Percentiles rank a stretch among this genome's conserved stretches.
These are phyloP conservation scores for Ylistrum balloti DNA, from an alignment of 1,140 invertebrate species.

Conservation along the genomic window DNA sequence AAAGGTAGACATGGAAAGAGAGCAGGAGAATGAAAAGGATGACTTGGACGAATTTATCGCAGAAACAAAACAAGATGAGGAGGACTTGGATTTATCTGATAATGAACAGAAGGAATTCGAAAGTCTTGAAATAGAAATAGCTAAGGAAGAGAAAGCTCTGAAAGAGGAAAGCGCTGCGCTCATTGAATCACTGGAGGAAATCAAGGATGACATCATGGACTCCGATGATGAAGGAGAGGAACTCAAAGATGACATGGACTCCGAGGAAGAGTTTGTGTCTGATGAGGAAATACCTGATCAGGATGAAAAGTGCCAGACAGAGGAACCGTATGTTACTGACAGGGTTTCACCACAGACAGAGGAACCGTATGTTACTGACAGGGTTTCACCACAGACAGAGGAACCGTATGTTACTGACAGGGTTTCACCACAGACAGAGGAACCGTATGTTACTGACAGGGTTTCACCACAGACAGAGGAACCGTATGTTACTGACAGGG, in stretches of 20 bases:
- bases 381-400: neutral
- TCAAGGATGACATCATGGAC: conserved; percentile 48
- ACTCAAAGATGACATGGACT: conserved; percentile 56
- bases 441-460: neutral
- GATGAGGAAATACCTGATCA: neutral
- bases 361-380: neutral
- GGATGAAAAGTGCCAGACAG: neutral
- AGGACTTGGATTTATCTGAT: neutral
- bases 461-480: neutral
- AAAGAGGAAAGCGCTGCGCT: neutral
- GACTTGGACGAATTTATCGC: conserved; percentile 28
- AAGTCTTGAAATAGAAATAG: conserved; percentile 47
- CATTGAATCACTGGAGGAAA: conserved; percentile 42
- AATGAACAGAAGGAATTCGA: conserved; percentile 53
- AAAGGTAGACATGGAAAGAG: neutral
- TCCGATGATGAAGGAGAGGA: conserved; percentile 68
- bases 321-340: neutral
- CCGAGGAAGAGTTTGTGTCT: conserved; percentile 5
- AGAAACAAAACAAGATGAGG: neutral
- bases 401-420: neutral
- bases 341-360: neutral
- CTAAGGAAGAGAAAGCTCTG: conserved; percentile 52
- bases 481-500: too few species aligned
- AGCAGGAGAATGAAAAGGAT: neutral
- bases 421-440: neutral